phyloP scores from a whole-genome alignment of 2,888 invertebrate genomes.

The Furcula furcula region DNA sequence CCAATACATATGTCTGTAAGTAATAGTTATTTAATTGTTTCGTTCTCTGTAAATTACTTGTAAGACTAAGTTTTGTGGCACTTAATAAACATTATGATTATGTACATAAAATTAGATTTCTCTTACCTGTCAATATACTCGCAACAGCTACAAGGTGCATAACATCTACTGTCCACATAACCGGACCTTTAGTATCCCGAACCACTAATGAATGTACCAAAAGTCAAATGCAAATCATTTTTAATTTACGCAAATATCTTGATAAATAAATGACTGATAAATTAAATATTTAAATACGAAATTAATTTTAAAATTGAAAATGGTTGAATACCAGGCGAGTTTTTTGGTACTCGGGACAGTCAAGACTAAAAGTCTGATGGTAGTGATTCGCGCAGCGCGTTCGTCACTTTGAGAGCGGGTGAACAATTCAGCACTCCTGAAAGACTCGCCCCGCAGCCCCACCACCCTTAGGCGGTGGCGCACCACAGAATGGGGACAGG shows the following conservation, averaged over 20 bases:
- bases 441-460: conserved; percentile 51
- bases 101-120: background rate
- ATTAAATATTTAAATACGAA: conserved; percentile 1
- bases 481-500: conserved; percentile 69
- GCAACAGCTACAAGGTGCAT: conserved; percentile 11
- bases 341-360: background rate
- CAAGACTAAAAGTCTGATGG: conserved; percentile 3
- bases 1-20: no score
- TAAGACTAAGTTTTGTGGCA: no score
- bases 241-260: no score
- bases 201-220: conserved; percentile 9
- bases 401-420: conserved; percentile 52
- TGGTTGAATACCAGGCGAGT: no score
- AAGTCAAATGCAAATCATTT: conserved; percentile 15
- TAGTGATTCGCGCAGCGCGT: conserved; percentile 36
- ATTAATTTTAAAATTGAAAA: background rate
- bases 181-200: conserved; percentile 3
- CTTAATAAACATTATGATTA: no score
- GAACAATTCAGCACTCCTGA: conserved; percentile 54
- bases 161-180: conserved; percentile 12
- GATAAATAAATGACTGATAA: background rate
- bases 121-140: conserved; percentile 20
- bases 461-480: conserved; percentile 61
- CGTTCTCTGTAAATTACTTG: no score
- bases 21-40: no score